These are phyloP conservation scores for Pinctada fucata DNA, from an alignment of 2,888 invertebrate species.

Conservation along the genomic window DNA sequence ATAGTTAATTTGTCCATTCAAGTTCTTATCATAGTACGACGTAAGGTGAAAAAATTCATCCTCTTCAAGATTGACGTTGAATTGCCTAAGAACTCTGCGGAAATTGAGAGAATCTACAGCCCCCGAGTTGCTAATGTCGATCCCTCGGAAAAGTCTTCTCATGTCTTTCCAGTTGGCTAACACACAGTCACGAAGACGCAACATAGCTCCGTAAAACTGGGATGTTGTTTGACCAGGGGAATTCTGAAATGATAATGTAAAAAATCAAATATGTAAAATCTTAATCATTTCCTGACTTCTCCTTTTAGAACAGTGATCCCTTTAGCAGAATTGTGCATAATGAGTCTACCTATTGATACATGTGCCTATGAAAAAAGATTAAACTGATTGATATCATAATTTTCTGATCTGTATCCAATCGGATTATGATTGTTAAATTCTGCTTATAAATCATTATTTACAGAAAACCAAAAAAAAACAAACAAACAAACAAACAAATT, in stretches of 20 bases:
- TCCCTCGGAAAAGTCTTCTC: slow-evolving; percentile 64
- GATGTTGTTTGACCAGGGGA: slow-evolving; percentile 51
- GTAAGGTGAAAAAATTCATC: slow-evolving; percentile 72
- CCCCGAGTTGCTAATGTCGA: slow-evolving; percentile 62
- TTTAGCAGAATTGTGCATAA: too few relatives aligned
- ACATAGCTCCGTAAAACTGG: slow-evolving; percentile 59
- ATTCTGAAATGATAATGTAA: slow-evolving; percentile 44
- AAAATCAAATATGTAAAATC: not conserved
- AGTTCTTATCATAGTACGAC: slow-evolving; percentile 67
- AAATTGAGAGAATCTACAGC: slow-evolving; percentile 65
- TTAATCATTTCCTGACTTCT: not conserved
- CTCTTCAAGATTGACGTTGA: slow-evolving; percentile 71
- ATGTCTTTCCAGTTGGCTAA: slow-evolving; percentile 74
- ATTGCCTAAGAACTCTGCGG: slow-evolving; percentile 67
- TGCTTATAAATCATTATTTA: too few relatives aligned
- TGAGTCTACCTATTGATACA: too few relatives aligned
- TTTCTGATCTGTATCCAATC: too few relatives aligned
- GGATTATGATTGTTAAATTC: too few relatives aligned
- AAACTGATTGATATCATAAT: too few relatives aligned
- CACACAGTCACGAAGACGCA: slow-evolving; percentile 65
- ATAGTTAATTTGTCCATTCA: slow-evolving; percentile 69
- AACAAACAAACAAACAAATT: too few relatives aligned
- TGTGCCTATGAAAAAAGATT: too few relatives aligned
- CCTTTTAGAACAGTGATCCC: too few relatives aligned
- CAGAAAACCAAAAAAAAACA: too few relatives aligned